phyloP scores from a whole-genome alignment of 2,113 vertebrate species.

The Peromyscus maniculatus region DNA sequence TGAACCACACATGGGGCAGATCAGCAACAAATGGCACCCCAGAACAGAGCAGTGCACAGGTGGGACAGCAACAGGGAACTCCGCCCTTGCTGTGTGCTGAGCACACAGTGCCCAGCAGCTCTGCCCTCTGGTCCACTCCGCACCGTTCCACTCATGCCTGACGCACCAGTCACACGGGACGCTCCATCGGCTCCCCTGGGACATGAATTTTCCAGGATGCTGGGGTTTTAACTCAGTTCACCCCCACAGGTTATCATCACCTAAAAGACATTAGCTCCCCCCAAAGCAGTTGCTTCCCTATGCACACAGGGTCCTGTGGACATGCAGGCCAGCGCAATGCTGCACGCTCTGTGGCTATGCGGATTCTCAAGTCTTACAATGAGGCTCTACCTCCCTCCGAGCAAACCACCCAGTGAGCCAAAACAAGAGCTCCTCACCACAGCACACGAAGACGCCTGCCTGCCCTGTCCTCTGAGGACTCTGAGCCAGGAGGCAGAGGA shows the following conservation, averaged over 20 bases:
- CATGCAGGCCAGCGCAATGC: conserved; percentile 59
- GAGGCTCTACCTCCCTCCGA: conserved; percentile 75
- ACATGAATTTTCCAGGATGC: background rate
- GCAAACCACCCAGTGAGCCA: conserved; percentile 81
- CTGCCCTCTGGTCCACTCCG: background rate
- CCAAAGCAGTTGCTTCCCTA: conserved; percentile 61
- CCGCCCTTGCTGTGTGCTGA: background rate
- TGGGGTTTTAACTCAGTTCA: background rate
- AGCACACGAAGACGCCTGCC: background rate
- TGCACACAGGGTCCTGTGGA: conserved; percentile 26
- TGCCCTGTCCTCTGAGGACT: background rate
- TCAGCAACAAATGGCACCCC: background rate
- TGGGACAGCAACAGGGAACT: background rate
- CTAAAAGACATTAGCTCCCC: conserved; percentile 47
- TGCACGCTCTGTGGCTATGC: background rate
- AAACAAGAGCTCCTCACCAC: conserved; percentile 18
- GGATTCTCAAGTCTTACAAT: conserved; percentile 76
- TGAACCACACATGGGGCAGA: conserved; percentile 58
- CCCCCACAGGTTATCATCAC: background rate
- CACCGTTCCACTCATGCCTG: background rate
- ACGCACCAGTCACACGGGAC: background rate
- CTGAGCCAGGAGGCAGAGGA: background rate
- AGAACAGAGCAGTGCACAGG: background rate
- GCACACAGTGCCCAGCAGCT: background rate
- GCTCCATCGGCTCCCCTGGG: background rate